Base-by-base conservation (phyloP, 2,797 vertebrate species). In the Phrynocephalus vlangalii region DNA sequence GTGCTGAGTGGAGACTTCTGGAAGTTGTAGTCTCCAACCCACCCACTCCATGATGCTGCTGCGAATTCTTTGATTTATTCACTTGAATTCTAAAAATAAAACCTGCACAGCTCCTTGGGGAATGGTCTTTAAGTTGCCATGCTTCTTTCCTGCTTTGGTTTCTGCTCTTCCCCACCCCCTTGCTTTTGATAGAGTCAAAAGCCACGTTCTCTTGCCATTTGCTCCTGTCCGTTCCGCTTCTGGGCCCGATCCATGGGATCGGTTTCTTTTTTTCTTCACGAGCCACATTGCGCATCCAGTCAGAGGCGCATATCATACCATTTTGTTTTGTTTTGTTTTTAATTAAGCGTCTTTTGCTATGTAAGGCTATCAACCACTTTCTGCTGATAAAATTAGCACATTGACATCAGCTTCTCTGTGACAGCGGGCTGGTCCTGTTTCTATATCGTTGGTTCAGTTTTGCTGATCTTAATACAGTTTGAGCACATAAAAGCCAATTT, bases 21-120 rank as follows among this genome's bases (percentile, higher is more conserved):
- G 18, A 13, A 63, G 5, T 2, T 63, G 60, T 63, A 18, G 5
- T 63, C 60, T 63, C 7, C 71, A 79, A 6, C 13, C 5, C 7
- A 15, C 8, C 38, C 1, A 0, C 11, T 11, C 6, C 1, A 56
- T 82, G 2, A 2, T 18, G 2, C 71, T 84, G 70, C 1, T 88
- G 6, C n/a, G 84, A 67, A 89, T 81, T 52, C n/a, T 72, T 33
- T 0, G 38, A n/a, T 89, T 60, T n/a, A n/a, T 0, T 63, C 81
- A 20, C 48, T 93, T 90, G 79, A 76, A 1, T n/a, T 66, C 76
- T 71, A 30, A 71, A 6, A 88, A 76, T 22, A 83, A 1, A 73
- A 8, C 9, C 2, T 7, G 5, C 67, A 6, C 2, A 52, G 20
- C 33, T 79, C 1, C 86, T 71, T 30, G 66, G 38, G 72, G 83